Evolutionary conservation across 2,797 vertebrate genomes (phyloP).

Genomic region (Typhlichthys eigenmanni): DNA sequence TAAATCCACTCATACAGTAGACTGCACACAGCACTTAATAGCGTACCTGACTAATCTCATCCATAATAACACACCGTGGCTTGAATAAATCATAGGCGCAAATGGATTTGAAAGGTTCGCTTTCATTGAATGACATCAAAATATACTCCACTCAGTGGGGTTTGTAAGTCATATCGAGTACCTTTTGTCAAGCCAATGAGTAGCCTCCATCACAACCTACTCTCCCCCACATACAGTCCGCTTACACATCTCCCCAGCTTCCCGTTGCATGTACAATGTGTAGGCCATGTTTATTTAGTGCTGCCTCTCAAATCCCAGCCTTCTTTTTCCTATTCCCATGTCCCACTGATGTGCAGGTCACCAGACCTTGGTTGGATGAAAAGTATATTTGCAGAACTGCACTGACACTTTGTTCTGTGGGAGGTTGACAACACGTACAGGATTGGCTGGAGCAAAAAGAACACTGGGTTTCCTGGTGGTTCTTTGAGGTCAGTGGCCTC

Average conservation of each 20-base stretch:
- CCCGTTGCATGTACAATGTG: neutral
- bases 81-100: conserved; percentile 10
- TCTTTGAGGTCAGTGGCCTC: conserved; percentile 16
- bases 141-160: neutral
- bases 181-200: neutral
- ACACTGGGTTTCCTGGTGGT: neutral
- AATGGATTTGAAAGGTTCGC: conserved; percentile 1
- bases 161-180: neutral
- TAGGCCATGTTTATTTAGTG: conserved; percentile 1
- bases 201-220: neutral
- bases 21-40: neutral
- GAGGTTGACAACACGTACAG: neutral
- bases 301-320: conserved; percentile 3
- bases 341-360: conserved; percentile 3
- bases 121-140: conserved; percentile 1
- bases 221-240: neutral
- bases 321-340: neutral
- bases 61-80: neutral
- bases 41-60: conserved; percentile 9
- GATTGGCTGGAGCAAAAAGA: neutral
- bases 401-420: neutral
- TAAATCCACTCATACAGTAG: conserved; percentile 3
- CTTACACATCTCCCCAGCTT: neutral
- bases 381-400: conserved; percentile 1
- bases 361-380: neutral